These are phyloP conservation scores for Rhinoptilus africanus DNA, from an alignment of 2,113 vertebrate genomes.

Conservation along the genomic window DNA sequence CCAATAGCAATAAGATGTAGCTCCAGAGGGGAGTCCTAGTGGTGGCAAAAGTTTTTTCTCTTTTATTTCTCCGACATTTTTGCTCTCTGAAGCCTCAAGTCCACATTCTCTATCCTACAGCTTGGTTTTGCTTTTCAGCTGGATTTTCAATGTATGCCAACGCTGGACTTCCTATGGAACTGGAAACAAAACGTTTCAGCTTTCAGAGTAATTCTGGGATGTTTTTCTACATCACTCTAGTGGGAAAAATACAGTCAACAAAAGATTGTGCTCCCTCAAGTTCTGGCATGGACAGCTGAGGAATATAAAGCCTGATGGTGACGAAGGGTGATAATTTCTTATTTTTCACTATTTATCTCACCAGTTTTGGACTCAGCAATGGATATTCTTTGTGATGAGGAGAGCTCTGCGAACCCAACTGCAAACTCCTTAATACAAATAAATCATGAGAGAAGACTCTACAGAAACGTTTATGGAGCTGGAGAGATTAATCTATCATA, in stretches of 20 bases:
- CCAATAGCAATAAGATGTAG: conserved; percentile 48
- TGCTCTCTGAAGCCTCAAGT: conserved; percentile 46
- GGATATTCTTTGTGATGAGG: conserved; percentile 75
- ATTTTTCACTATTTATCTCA: conserved; percentile 33
- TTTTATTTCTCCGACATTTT: conserved; percentile 54
- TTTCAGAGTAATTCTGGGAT: background rate
- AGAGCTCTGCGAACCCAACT: conserved; percentile 66
- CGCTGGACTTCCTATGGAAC: conserved; percentile 30
- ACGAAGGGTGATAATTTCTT: conserved; percentile 27
- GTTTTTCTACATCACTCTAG: background rate
- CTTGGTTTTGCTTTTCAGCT: conserved; percentile 22
- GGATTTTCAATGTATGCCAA: conserved; percentile 36
- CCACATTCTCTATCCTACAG: conserved; percentile 13
- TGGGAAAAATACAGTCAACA: background rate
- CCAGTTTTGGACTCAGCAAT: conserved; percentile 61
- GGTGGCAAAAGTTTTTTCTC: conserved; percentile 66
- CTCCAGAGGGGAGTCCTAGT: conserved; percentile 25
- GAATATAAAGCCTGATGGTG: conserved; percentile 50
- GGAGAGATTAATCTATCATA: conserved; percentile 71
- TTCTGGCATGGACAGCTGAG: background rate
- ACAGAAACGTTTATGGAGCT: conserved; percentile 44
- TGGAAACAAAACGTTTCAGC: conserved; percentile 12
- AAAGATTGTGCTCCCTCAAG: background rate
- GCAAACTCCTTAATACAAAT: conserved; percentile 68
- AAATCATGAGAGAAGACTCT: conserved; percentile 58